Evolutionary conservation across 2,888 invertebrate genomes (phyloP), one percentile per base, ranked within the genome.

Genomic region (Mesorhabditis spiculigera): DNA sequence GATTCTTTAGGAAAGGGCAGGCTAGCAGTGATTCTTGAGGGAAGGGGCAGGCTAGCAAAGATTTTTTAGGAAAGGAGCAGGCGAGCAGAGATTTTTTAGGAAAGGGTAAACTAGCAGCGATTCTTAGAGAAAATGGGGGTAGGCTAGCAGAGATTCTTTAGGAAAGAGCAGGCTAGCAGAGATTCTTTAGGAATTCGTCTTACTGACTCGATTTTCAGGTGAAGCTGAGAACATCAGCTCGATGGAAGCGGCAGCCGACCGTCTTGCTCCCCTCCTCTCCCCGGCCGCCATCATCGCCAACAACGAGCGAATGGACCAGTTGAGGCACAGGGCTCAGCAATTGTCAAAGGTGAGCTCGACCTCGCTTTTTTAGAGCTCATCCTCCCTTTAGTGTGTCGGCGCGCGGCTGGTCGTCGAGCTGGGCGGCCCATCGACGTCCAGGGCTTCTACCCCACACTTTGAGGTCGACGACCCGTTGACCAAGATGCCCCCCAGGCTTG

Each of bases 391-490:
- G 76, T 73, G 70, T 66, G 68, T 75, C 62, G 77, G 76, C 50
- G 75, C 69, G 8, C 74, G 80, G 0, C 74, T 80, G 44, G 78
- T 80, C 45, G 80, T 80, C 41, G 78, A 80, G 6, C 72, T 80
- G 16, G 74, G 76, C 16, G 58, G 58, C 1, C 78, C 80, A 4
- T 75, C 77, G n/a, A 80, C 80, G 44, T 78, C 78, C 5, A 42
- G 63, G 62, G 69, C 41, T 5, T 10, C 5, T 50, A n/a, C 63
- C 6, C 63, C 28, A 28, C 63, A 8, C 63, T 28, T 8, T 8
- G 63, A 63, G 6, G 41, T 63, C 6, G 58, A 50, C 3, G 58
- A 50, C n/a, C 58, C 58, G 58, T n/a, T 50, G 8, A 50, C 58
- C 8, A 50, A 50, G n/a, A n/a, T 50, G 1, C 10, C 58, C 58